Conservation (phyloP, 2,888 invertebrate genomes). For the Troides aeacus region DNA sequence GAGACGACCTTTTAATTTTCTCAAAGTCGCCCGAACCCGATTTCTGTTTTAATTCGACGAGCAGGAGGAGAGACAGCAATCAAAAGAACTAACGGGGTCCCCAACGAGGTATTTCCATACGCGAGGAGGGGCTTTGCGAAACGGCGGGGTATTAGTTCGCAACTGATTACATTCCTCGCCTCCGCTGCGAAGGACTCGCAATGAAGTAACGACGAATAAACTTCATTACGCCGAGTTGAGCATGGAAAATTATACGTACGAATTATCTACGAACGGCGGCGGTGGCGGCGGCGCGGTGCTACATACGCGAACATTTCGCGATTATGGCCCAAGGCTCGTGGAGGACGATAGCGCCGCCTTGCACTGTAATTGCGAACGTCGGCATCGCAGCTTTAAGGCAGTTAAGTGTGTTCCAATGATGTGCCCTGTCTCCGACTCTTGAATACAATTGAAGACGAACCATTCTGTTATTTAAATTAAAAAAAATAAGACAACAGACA, state of each 20-base stretch:
- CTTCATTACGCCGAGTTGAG: slow-evolving; percentile 77
- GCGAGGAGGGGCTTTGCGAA: slow-evolving; percentile 67
- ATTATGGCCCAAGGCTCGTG: slow-evolving; percentile 30
- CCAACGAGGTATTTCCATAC: slow-evolving; percentile 77
- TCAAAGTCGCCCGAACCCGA: slow-evolving; percentile 67
- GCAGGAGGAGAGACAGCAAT: slow-evolving; percentile 70
- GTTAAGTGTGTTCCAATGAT: slow-evolving; percentile 24
- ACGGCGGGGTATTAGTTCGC: slow-evolving; percentile 76
- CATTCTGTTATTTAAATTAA: background rate
- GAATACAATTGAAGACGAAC: slow-evolving; percentile 33
- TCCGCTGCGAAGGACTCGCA: slow-evolving; percentile 70
- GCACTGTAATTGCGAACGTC: slow-evolving; percentile 47
- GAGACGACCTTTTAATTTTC: slow-evolving; percentile 74
- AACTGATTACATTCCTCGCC: slow-evolving; percentile 77
- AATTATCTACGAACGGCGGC: slow-evolving; percentile 73
- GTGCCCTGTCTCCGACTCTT: slow-evolving; percentile 30
- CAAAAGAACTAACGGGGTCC: slow-evolving; percentile 76
- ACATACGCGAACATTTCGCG: slow-evolving; percentile 43
- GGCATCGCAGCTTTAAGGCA: slow-evolving; percentile 53
- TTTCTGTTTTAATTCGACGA: slow-evolving; percentile 75
- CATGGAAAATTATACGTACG: slow-evolving; percentile 77
- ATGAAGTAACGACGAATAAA: slow-evolving; percentile 78
- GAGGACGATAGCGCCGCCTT: slow-evolving; percentile 31
- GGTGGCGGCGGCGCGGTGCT: slow-evolving; percentile 48
- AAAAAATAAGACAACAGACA: too few species aligned